Percentiles rank a stretch among this genome's conserved stretches.
Conservation (phyloP, 2,113 vertebrate genomes). For the Perca schrenkii region DNA sequence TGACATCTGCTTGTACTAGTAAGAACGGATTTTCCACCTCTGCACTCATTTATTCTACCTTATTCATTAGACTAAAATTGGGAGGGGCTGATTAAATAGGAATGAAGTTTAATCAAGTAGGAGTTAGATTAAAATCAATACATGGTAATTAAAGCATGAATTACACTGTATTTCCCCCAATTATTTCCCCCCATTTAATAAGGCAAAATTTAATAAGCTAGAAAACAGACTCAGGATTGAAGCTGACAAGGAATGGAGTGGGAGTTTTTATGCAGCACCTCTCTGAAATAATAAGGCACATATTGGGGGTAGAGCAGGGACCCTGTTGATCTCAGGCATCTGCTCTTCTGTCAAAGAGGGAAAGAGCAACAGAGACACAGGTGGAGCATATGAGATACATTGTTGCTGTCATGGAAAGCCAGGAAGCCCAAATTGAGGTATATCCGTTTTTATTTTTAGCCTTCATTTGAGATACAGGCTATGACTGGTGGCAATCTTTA, state of each 20-base stretch:
- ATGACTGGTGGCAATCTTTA: neutral
- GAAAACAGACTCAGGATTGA: neutral
- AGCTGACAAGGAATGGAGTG: conserved; percentile 4
- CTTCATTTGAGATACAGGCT: neutral
- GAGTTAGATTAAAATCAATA: conserved; percentile 5
- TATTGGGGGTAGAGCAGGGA: neutral
- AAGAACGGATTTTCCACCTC: neutral
- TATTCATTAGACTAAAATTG: conserved; percentile 1
- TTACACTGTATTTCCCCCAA: neutral
- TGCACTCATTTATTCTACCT: conserved; percentile 4
- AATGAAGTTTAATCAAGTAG: neutral
- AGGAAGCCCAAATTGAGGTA: neutral
- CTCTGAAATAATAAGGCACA: conserved; percentile 31
- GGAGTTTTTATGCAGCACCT: conserved; percentile 3
- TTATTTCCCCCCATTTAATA: neutral
- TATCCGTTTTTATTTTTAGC: conserved; percentile 19
- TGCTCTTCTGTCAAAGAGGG: conserved; percentile 24
- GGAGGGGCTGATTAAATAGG: neutral
- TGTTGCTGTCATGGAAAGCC: conserved; percentile 20
- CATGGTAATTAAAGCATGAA: neutral
- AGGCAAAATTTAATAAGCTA: conserved; percentile 12
- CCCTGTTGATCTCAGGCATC: conserved; percentile 28
- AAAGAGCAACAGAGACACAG: conserved; percentile 22
- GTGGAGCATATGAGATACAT: conserved; percentile 12
- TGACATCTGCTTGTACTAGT: neutral